Conservation (phyloP, 1,140 invertebrate species). For the Euwallacea fornicatus region DNA sequence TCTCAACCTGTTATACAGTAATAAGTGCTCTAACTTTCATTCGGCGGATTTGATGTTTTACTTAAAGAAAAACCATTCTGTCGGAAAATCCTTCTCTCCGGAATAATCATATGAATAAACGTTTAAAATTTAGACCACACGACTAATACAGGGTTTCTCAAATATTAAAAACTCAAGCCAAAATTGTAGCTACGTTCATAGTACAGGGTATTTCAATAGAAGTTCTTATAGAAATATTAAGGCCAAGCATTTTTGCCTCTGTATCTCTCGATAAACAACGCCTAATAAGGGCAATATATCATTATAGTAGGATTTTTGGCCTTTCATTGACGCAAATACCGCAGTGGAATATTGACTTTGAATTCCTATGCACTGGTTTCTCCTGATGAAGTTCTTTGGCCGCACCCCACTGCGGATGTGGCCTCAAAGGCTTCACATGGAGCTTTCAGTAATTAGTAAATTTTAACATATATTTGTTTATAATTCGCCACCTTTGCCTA, state of each 20-base stretch:
- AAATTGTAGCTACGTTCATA: not conserved
- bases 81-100: no score
- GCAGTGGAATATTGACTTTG: no score
- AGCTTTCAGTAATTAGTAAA: no score
- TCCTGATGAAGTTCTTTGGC: no score
- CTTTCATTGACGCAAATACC: no score
- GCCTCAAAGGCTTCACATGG: no score
- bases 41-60: no score
- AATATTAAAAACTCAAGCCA: not conserved
- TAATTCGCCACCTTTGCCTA: not conserved
- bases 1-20: not conserved
- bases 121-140: not conserved
- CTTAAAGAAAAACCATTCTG: no score
- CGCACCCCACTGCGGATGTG: no score
- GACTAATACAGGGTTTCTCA: not conserved
- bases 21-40: no score
- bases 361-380: no score
- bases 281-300: not conserved
- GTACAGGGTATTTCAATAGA: not conserved
- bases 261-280: not conserved
- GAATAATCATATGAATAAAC: not conserved
- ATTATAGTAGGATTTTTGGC: not conserved
- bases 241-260: not conserved
- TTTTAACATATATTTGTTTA: not conserved
- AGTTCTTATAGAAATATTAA: not conserved